These are phyloP conservation scores for Rhagologus leucostigma DNA, from an alignment of 2,113 vertebrate species.

Conservation along the genomic window DNA sequence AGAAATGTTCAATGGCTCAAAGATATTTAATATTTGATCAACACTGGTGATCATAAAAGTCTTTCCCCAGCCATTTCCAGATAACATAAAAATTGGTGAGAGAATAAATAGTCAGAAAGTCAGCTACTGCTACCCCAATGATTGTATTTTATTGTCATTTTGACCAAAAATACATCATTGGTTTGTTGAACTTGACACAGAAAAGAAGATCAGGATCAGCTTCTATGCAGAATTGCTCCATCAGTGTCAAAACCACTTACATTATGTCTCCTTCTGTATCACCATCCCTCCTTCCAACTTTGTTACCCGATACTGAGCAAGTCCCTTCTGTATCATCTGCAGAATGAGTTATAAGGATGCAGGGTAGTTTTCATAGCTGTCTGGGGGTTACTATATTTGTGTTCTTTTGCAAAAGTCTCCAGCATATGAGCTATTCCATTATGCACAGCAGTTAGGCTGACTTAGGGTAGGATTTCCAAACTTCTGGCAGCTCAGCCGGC, in stretches of 20 bases:
- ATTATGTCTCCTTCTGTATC: background rate
- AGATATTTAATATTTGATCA: background rate
- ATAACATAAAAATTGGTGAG: background rate
- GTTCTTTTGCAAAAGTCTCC: background rate
- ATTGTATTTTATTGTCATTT: background rate
- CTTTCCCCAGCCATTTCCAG: background rate
- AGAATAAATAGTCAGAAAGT: background rate
- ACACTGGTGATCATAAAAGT: background rate
- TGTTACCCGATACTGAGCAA: background rate
- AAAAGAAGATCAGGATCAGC: background rate
- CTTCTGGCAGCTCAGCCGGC: background rate
- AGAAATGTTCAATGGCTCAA: background rate
- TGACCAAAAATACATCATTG: background rate
- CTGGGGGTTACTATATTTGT: background rate
- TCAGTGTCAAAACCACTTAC: slow-evolving; percentile 21
- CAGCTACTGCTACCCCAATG: background rate
- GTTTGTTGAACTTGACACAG: background rate
- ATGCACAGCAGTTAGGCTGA: background rate
- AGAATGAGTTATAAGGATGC: background rate
- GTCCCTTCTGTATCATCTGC: background rate
- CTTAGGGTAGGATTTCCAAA: background rate
- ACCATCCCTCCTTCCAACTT: background rate
- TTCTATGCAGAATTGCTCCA: background rate
- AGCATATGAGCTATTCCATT: background rate
- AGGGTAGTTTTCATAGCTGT: background rate